These are phyloP conservation scores for Pionites leucogaster DNA, from an alignment of 2,113 vertebrate genomes.

Conservation along the genomic window DNA sequence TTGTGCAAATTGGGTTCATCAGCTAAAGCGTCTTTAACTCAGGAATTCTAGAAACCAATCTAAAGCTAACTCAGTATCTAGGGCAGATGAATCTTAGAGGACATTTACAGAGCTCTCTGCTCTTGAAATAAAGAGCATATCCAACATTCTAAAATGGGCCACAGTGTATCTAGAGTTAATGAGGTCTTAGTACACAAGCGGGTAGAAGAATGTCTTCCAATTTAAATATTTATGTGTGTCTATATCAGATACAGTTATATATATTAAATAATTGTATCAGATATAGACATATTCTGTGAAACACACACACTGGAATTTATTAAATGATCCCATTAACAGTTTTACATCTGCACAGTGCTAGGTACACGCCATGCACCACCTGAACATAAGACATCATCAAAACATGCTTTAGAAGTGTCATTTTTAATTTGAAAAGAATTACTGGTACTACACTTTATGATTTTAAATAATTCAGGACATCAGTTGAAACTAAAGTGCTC, in stretches of 20 bases:
- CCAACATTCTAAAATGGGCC: background rate
- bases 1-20: conserved; percentile 13
- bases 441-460: background rate
- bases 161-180: background rate
- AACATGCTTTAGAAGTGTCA: background rate
- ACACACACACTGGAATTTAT: background rate
- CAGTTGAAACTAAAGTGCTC: conserved; percentile 1
- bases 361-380: background rate
- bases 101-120: background rate
- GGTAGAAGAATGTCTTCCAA: background rate
- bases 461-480: conserved; percentile 5
- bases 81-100: conserved; percentile 18
- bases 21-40: conserved; percentile 31
- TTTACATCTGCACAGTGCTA: background rate
- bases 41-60: conserved; percentile 27
- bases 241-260: background rate
- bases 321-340: background rate
- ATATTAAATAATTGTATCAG: background rate
- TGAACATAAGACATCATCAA: background rate
- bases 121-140: background rate
- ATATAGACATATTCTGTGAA: background rate
- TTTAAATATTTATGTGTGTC: background rate
- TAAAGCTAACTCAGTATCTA: background rate
- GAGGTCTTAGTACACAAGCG: background rate
- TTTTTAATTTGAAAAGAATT: conserved; percentile 23